Base-by-base conservation (phyloP, 2,888 invertebrate species). In the Troglohyphantes excavatus region DNA sequence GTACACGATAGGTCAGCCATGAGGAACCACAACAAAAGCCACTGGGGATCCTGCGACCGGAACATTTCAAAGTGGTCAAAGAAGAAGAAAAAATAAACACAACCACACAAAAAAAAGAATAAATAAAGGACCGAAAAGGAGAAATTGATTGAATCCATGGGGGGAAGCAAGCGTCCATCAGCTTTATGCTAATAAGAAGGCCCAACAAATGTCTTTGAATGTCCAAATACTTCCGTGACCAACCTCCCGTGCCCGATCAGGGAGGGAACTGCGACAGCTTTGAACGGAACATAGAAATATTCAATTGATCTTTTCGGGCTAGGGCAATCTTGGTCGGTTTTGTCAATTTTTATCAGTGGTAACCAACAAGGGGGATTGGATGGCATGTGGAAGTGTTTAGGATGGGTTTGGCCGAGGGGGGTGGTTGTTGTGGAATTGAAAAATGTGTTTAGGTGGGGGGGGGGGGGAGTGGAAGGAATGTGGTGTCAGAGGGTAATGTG, bases 211-310 rank as follows among this genome's bases (percentile, higher is more conserved):
- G 63, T 75, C 75, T 84, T 19, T 65, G 23, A 67, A 53, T 53
- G 53, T 84, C 84, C 75, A 84, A 84, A 46, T 75, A 21, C 65
- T 65, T 84, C 65, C 75, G 84, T 84, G 84, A 75, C 53, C 67
- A 43, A 6, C 7, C 26, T 46, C 65, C 75, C 63, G 46, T 43
- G 65, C 76, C 61, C 11, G 13, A 21, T 33, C 70, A 43, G 21
- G 39, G 59, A 2, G 29, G 17, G 33, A 61, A 61, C 19, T 29
- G 23, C 29, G 70, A 70, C 70, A 70, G 19, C 72, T 68, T 33
- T 33, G 33, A 33, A 33, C 5, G 33, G 43, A 65, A 78, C 65
- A 78, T 21, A 63, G 46, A 81, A 68, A 68, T 81, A 81, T 81
- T 81, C 81, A 68, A 68, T 81, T 81, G 81, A 68, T 68, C 81